Base-by-base conservation (phyloP, 2,888 invertebrate genomes). In the Cheilosia scutellata region DNA sequence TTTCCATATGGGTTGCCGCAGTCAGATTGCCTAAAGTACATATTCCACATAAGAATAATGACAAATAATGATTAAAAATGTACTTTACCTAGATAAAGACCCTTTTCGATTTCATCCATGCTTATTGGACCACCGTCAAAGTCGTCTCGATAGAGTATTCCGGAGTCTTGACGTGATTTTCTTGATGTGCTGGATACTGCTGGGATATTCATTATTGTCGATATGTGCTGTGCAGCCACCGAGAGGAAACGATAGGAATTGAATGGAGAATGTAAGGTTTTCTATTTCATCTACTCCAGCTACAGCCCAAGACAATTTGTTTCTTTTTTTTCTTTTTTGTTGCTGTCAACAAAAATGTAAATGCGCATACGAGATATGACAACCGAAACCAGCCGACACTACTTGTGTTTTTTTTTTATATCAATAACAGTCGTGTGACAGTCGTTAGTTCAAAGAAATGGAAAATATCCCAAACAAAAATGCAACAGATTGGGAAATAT, bases 1-100 rank as follows among this genome's bases (percentile, higher is more conserved):
- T 95, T 72, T 95, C 94, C 84, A 95, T 92, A 90, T 97, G 95
- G 42, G 95, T 95, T 2, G 97, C 97, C 86, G 96, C 96, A 42
- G 96, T 95, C 82, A 97, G 92, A 90, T 97, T 97, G 25, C 97
- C 96, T 95, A 89, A 3, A 80, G 37, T 6, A 27, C 9, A 25
- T 13, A 42, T 47, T 47, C 0, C 20, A 20, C 5, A 47, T 9
- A 16, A n/a, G n/a, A n/a, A 47, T 4, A 44, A 16, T 20, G 7
- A 37, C 20, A 20, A 20, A 20, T 20, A 51, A 82, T 58, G 13
- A 51, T 1, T 2, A 58, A 55, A 2, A 16, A 55, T 7, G 60
- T n/a, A 83, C 82, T 66, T 49, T 88, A 92, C 92, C 92, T 29
- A 92, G 87, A 88, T 90, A 92, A 13, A 92, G 87, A 0, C 92